phyloP scores from a whole-genome alignment of 2,113 vertebrate genomes.

The Dromiciops gliroides region DNA sequence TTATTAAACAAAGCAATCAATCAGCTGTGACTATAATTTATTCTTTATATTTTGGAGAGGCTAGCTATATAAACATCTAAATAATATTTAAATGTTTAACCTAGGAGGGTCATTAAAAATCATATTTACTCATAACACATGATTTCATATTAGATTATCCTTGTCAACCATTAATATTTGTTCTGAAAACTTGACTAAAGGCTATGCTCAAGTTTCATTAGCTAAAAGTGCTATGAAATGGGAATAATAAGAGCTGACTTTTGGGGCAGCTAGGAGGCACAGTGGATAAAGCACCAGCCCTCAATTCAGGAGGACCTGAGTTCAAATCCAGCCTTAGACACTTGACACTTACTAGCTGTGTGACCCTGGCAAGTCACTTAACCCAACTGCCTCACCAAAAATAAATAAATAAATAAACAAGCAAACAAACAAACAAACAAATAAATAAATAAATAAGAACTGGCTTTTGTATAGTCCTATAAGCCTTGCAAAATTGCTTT shows the following conservation, averaged over 20 bases:
- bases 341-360: too few relatives aligned
- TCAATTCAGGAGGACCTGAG: too few relatives aligned
- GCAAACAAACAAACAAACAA: too few relatives aligned
- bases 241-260: not conserved
- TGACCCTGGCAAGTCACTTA: too few relatives aligned
- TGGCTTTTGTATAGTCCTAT: not conserved
- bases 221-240: not conserved
- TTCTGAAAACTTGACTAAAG: not conserved
- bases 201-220: not conserved
- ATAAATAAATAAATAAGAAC: too few relatives aligned
- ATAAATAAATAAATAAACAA: too few relatives aligned
- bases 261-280: too few relatives aligned
- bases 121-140: slow-evolving; percentile 2
- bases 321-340: too few relatives aligned
- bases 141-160: not conserved
- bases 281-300: too few relatives aligned
- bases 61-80: not conserved
- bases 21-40: not conserved
- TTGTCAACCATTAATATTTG: not conserved
- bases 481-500: not conserved
- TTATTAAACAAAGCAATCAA: not conserved
- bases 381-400: too few relatives aligned
- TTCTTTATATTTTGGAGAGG: not conserved
- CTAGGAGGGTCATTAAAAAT: not conserved
- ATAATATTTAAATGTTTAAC: not conserved